Percentiles rank a stretch among this genome's conserved stretches.
phyloP scores from a whole-genome alignment of 2,888 invertebrate species.

The Eucriotettix oculatus region DNA sequence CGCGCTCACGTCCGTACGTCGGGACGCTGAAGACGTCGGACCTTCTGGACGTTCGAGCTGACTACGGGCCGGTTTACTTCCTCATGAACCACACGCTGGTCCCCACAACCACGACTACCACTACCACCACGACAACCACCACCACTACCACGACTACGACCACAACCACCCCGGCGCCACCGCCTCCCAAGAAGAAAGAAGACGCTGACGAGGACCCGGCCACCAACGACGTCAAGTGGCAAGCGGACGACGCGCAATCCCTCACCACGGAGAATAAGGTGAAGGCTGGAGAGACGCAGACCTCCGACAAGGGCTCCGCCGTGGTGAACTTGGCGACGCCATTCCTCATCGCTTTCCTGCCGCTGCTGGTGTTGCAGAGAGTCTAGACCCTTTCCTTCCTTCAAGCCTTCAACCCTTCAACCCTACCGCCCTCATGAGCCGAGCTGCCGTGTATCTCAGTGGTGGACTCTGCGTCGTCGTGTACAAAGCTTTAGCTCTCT shows the following conservation, averaged over 20 bases:
- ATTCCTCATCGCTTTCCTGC: neutral
- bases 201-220: slow-evolving; percentile 15
- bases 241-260: slow-evolving; percentile 23
- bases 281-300: neutral
- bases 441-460: too few species aligned
- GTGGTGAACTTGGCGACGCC: neutral
- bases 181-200: slow-evolving; percentile 13
- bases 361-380: too few species aligned
- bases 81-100: slow-evolving; percentile 56
- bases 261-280: slow-evolving; percentile 19
- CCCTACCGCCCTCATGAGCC: too few species aligned
- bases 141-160: slow-evolving; percentile 16
- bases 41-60: slow-evolving; percentile 48
- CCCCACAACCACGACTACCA: slow-evolving; percentile 55
- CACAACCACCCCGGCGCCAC: slow-evolving; percentile 20
- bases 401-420: too few species aligned
- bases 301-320: neutral
- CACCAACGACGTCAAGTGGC: slow-evolving; percentile 17
- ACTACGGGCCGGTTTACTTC: slow-evolving; percentile 63
- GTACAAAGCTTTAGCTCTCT: neutral
- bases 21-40: slow-evolving; percentile 48
- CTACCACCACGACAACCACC: slow-evolving; percentile 28
- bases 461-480: too few species aligned
- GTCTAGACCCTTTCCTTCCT: too few species aligned
- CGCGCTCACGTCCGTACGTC: slow-evolving; percentile 38